Conservation (phyloP, 2,113 vertebrate genomes). For the Marcusenius ussheri region DNA sequence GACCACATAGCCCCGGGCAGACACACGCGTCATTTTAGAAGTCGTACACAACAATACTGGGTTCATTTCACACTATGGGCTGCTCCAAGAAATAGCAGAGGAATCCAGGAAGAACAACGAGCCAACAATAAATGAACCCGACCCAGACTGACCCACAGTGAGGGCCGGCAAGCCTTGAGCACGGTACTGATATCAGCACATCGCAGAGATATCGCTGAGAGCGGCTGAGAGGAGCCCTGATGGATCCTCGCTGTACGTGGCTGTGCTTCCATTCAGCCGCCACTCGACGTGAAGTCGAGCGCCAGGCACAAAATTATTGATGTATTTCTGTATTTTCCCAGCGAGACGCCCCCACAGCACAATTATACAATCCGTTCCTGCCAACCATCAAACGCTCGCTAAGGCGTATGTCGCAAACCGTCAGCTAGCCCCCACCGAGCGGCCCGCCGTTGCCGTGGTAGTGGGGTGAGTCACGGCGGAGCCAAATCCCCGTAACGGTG, state of each 20-base stretch:
- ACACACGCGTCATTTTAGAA: background rate
- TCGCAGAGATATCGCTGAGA: background rate
- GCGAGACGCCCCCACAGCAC: constrained; percentile 25
- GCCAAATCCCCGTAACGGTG: background rate
- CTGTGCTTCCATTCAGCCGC: constrained; percentile 37
- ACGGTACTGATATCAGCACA: background rate
- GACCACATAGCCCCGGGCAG: background rate
- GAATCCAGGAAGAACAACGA: background rate
- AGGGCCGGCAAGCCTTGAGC: background rate
- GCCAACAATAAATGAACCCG: background rate
- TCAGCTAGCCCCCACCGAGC: constrained; percentile 23
- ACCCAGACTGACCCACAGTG: background rate
- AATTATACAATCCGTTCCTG: constrained; percentile 35
- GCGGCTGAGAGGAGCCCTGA: background rate
- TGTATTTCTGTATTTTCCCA: constrained; percentile 16
- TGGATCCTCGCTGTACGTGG: no score
- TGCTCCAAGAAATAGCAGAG: background rate
- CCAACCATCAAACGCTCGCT: constrained; percentile 36
- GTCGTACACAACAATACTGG: background rate
- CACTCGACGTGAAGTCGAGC: constrained; percentile 27
- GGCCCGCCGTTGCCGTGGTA: constrained; percentile 5
- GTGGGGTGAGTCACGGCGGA: constrained; percentile 27
- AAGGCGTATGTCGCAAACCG: constrained; percentile 33
- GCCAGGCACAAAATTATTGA: background rate
- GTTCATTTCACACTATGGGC: background rate